Conservation (phyloP, 30 jellyfish, hydroid and myxozoan species). For the Pelagia noctiluca region DNA sequence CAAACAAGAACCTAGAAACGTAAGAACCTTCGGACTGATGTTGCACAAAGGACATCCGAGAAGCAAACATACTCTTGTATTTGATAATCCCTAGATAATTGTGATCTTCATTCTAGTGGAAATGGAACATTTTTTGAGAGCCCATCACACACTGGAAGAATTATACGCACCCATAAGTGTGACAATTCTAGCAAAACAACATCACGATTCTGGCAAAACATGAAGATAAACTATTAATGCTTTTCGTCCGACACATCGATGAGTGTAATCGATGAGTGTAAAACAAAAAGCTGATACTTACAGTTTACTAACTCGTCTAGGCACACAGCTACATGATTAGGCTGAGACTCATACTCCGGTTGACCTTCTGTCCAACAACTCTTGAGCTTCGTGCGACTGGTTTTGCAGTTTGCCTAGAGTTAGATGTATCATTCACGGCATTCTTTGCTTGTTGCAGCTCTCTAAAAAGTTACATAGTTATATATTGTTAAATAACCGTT, state of each 20-base stretch:
- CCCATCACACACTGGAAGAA: neutral
- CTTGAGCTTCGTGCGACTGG: conserved; percentile 56
- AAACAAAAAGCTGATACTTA: neutral
- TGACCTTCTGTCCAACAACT: conserved; percentile 83
- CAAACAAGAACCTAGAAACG: too few species aligned
- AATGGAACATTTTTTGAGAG: neutral
- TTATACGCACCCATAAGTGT: neutral
- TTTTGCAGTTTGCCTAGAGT: neutral
- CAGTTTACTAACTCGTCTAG: neutral
- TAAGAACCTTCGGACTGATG: too few species aligned
- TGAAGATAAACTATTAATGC: too few species aligned
- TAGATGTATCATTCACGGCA: conserved; percentile 17
- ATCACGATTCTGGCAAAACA: neutral
- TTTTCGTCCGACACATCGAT: neutral
- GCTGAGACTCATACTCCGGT: conserved; percentile 91
- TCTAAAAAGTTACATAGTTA: conserved; percentile 15
- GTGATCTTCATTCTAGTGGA: neutral
- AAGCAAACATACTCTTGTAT: too few species aligned
- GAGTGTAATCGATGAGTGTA: neutral
- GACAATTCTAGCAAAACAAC: neutral
- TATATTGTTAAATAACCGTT: neutral
- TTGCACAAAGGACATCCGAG: too few species aligned
- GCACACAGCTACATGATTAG: conserved; percentile 60
- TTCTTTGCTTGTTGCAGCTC: conserved; percentile 63
- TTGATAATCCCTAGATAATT: too few species aligned